Conservation (phyloP, 2,888 invertebrate species). For the Phyllotreta cruciferae region DNA sequence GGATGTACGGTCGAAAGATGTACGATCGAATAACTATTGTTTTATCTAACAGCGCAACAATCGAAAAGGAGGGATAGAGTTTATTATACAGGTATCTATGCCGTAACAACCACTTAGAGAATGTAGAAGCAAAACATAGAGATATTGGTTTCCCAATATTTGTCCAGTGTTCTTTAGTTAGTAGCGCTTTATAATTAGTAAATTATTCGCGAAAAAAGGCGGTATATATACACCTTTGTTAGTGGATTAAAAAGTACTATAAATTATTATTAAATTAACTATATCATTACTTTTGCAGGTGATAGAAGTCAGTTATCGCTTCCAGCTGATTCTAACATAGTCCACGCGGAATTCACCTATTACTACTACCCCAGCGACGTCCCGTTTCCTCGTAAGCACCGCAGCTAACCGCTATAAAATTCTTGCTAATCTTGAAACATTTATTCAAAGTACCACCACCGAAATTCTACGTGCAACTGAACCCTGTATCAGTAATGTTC, state of each 20-base stretch:
- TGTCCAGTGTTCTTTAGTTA: too few species aligned
- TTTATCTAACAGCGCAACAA: constrained; percentile 62
- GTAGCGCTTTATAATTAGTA: too few species aligned
- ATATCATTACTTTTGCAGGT: too few species aligned
- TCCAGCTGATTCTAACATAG: constrained; percentile 87
- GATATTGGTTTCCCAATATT: background rate
- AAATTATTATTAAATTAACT: too few species aligned
- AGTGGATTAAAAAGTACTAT: too few species aligned
- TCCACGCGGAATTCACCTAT: constrained; percentile 96
- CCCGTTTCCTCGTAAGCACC: constrained; percentile 80
- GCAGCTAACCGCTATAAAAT: background rate
- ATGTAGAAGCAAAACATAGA: constrained; percentile 19
- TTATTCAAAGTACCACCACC: constrained; percentile 84
- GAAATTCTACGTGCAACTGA: constrained; percentile 88
- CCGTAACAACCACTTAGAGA: constrained; percentile 21
- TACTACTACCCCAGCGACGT: constrained; percentile 95
- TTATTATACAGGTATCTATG: constrained; percentile 50
- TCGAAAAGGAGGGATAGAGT: constrained; percentile 63
- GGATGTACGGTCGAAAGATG: too few species aligned
- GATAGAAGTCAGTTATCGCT: constrained; percentile 80
- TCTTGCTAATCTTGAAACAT: background rate
- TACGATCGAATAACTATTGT: constrained; percentile 42
- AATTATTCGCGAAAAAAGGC: too few species aligned
- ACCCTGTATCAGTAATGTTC: constrained; percentile 87
- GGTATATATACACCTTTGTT: too few species aligned